Percentiles rank a stretch among this genome's conserved stretches.
These are phyloP conservation scores for Phthorimaea operculella DNA, from an alignment of 1,140 invertebrate species.

Conservation along the genomic window DNA sequence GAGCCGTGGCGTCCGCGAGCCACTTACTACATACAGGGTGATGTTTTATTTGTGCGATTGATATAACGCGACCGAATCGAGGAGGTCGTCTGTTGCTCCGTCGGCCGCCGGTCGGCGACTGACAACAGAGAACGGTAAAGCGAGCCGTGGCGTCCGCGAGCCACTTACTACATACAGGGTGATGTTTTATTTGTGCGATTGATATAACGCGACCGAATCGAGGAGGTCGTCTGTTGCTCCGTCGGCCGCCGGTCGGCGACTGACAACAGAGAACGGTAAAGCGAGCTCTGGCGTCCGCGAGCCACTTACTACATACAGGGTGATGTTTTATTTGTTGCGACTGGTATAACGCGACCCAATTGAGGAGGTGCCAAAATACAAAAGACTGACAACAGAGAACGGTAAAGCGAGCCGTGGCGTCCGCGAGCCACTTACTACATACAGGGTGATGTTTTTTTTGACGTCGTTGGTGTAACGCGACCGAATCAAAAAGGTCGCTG, in stretches of 20 bases:
- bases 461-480: too few relatives aligned
- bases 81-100: constrained; percentile 2
- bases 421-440: constrained; percentile 6
- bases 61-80: constrained; percentile 20
- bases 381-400: not conserved
- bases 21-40: constrained; percentile 21
- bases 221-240: constrained; percentile 8
- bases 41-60: constrained; percentile 2
- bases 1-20: not conserved
- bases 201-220: constrained; percentile 18
- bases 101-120: too few relatives aligned
- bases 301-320: constrained; percentile 18
- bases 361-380: constrained; percentile 13
- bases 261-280: not conserved
- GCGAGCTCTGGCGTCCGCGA: not conserved
- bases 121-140: too few relatives aligned
- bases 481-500: too few relatives aligned
- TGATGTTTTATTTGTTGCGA: constrained; percentile 11
- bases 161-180: constrained; percentile 19
- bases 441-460: constrained; percentile 21
- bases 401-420: not conserved
- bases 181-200: constrained; percentile 8
- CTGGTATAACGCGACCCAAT: constrained; percentile 17
- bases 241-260: not conserved
- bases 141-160: too few relatives aligned